A percentile compares a stretch with the other conserved stretches of the same genome.
These are phyloP conservation scores for Sympetrum striolatum DNA, from an alignment of 2,888 invertebrate species.

Conservation along the genomic window DNA sequence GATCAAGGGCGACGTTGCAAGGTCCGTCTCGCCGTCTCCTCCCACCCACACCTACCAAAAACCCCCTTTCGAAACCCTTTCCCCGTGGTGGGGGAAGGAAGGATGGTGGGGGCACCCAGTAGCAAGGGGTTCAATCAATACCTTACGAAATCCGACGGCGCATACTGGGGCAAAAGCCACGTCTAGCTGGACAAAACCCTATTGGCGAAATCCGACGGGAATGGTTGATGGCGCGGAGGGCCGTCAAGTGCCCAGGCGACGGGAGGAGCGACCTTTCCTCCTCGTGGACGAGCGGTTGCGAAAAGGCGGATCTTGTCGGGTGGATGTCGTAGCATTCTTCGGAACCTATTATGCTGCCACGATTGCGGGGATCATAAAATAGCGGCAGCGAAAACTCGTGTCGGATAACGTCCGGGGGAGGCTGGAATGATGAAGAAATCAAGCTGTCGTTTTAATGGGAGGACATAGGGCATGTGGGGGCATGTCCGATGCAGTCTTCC, in stretches of 20 bases:
- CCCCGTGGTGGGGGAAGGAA: background rate
- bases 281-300: background rate
- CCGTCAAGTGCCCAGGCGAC: background rate
- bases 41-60: background rate
- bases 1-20: background rate
- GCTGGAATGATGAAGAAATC: too few species aligned
- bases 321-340: background rate
- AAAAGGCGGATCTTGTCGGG: background rate
- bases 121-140: background rate
- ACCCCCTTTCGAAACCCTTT: background rate
- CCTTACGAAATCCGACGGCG: background rate
- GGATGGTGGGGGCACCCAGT: background rate
- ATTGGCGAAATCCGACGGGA: background rate
- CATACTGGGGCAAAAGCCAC: background rate
- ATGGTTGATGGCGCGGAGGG: background rate
- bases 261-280: background rate
- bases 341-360: background rate
- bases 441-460: too few species aligned
- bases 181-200: too few species aligned
- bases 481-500: too few species aligned
- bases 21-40: background rate
- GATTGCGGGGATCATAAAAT: too few species aligned
- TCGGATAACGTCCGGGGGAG: too few species aligned
- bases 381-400: too few species aligned
- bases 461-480: too few species aligned